Percentiles rank a stretch among this genome's conserved stretches.
phyloP scores from a whole-genome alignment of 30 jellyfish, hydroid and myxozoan genomes.

The Turritopsis rubra region DNA sequence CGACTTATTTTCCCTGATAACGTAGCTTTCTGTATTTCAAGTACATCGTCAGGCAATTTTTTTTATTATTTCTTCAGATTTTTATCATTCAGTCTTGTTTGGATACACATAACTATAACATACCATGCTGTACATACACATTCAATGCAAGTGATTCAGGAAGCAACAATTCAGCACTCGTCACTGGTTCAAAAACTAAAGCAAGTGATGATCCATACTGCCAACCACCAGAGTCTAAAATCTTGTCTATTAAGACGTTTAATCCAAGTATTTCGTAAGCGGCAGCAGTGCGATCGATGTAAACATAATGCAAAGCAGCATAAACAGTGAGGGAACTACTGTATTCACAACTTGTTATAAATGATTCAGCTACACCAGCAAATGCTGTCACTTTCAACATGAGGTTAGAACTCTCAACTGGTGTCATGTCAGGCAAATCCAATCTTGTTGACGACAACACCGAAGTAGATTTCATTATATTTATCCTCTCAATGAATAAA shows the following conservation, averaged over 20 bases:
- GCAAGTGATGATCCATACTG: slow-evolving; percentile 15
- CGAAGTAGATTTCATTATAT: not conserved
- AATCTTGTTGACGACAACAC: not conserved
- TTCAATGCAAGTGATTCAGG: not conserved
- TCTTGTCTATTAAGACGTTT: not conserved
- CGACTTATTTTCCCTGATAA: too few relatives aligned
- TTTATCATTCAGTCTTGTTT: not conserved
- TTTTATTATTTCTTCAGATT: too few relatives aligned
- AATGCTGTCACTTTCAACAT: not conserved
- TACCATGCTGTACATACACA: slow-evolving; percentile 7
- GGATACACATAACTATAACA: not conserved
- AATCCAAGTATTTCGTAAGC: not conserved
- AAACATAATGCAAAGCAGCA: not conserved
- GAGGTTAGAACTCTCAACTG: not conserved
- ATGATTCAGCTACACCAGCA: not conserved
- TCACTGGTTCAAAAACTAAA: slow-evolving; percentile 10
- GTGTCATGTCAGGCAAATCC: not conserved
- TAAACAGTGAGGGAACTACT: not conserved
- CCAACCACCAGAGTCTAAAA: not conserved
- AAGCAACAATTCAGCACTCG: not conserved
- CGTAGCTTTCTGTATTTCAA: too few relatives aligned
- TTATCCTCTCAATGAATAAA: not conserved
- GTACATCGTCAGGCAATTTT: not conserved
- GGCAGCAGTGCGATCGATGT: not conserved
- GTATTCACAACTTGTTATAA: not conserved